Evolutionary conservation across 2,888 invertebrate genomes (phyloP).

Genomic region (Congeria kusceri): DNA sequence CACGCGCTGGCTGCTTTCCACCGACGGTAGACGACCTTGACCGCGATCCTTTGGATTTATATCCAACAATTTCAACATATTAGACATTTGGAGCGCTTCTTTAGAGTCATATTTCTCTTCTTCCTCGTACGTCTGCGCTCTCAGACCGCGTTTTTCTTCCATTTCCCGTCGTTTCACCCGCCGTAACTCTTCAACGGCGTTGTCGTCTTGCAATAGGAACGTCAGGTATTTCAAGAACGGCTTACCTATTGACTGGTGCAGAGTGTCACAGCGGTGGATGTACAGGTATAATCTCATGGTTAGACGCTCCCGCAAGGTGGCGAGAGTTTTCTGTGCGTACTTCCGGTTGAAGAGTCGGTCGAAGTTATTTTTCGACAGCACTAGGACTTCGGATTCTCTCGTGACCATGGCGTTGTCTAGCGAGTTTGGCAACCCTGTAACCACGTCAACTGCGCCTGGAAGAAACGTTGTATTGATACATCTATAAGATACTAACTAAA

Average conservation of each 20-base stretch:
- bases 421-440: conserved; percentile 69
- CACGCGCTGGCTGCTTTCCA: conserved; percentile 62
- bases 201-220: conserved; percentile 71
- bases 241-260: conserved; percentile 51
- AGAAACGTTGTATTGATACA: conserved; percentile 10
- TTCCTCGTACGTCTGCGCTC: conserved; percentile 12
- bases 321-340: conserved; percentile 64
- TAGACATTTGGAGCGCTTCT: conserved; percentile 57
- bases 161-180: conserved; percentile 55
- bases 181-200: conserved; percentile 58
- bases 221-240: conserved; percentile 76
- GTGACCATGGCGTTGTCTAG: conserved; percentile 73
- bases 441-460: conserved; percentile 72
- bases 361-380: conserved; percentile 71
- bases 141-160: conserved; percentile 35
- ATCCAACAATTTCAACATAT: conserved; percentile 66
- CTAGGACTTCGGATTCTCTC: conserved; percentile 72
- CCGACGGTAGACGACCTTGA: conserved; percentile 56
- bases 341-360: conserved; percentile 73
- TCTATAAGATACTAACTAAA: no score
- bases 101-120: conserved; percentile 34
- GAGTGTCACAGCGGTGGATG: conserved; percentile 70
- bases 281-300: conserved; percentile 74
- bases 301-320: conserved; percentile 68
- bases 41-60: conserved; percentile 33